Conservation (phyloP, 2,888 invertebrate genomes). For the Homarus gammarus region DNA sequence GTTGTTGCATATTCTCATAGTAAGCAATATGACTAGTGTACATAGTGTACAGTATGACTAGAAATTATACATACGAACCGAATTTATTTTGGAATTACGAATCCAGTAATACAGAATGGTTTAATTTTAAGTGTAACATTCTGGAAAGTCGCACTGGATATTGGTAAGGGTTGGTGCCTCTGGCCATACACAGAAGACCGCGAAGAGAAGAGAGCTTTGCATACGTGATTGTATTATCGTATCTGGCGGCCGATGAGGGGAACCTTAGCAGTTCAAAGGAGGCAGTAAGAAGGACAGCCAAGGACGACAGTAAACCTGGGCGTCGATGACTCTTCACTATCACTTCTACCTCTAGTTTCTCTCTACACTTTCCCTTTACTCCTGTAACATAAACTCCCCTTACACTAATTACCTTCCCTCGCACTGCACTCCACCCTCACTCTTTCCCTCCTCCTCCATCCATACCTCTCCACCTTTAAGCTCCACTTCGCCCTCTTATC, state of each 20-base stretch:
- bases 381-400: background rate
- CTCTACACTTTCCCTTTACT: background rate
- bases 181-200: conserved; percentile 40
- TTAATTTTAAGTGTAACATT: conserved; percentile 14
- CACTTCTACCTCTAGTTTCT: conserved; percentile 9
- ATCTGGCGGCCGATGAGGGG: conserved; percentile 48
- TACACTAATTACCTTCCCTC: conserved; percentile 7
- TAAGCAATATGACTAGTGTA: too few relatives aligned
- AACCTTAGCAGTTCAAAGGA: conserved; percentile 54
- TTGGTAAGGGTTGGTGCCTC: conserved; percentile 21
- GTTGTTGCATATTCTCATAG: too few relatives aligned
- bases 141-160: background rate
- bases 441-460: background rate
- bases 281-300: conserved; percentile 26
- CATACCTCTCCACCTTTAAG: conserved; percentile 50
- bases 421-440: conserved; percentile 22
- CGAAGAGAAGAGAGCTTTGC: conserved; percentile 64
- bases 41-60: too few relatives aligned
- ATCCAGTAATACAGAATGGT: background rate
- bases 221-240: conserved; percentile 66
- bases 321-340: background rate
- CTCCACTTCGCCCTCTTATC: conserved; percentile 63
- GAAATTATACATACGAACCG: too few relatives aligned
- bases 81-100: background rate
- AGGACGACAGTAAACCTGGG: conserved; percentile 10